Percentiles rank a stretch among this genome's conserved stretches.
These are phyloP conservation scores for Furcula furcula DNA, from an alignment of 2,888 invertebrate genomes.

Conservation along the genomic window DNA sequence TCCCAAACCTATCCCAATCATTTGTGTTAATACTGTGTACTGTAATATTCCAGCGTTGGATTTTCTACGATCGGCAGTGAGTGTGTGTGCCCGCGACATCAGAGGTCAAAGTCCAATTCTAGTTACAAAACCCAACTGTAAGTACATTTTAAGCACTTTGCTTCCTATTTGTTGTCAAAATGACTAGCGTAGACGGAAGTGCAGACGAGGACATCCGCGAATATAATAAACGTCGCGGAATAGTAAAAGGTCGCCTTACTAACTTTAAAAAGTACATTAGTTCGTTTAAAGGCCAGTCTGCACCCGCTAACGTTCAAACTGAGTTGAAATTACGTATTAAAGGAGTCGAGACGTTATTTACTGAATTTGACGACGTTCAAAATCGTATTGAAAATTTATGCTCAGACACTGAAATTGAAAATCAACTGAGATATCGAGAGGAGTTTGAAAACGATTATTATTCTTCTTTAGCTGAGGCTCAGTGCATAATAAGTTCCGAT, in stretches of 20 bases:
- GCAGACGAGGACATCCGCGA: not conserved
- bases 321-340: too few species aligned
- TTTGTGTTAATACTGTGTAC: slow-evolving; percentile 1
- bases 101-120: not conserved
- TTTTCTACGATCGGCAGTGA: not conserved
- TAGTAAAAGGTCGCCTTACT: not conserved
- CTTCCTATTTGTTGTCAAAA: not conserved
- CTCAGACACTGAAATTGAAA: too few species aligned
- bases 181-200: not conserved
- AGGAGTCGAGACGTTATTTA: too few species aligned
- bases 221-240: not conserved
- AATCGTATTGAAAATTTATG: too few species aligned
- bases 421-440: too few species aligned
- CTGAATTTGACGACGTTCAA: too few species aligned
- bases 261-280: not conserved
- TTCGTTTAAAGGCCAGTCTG: not conserved
- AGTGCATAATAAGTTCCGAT: too few species aligned
- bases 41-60: not conserved
- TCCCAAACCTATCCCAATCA: not conserved
- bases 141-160: not conserved
- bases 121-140: not conserved
- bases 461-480: too few species aligned
- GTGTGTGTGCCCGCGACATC: not conserved
- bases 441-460: too few species aligned
- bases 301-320: too few species aligned